Evolutionary conservation across 2,113 vertebrate species (phyloP), one percentile per base, ranked within the genome.

Genomic region (Strigops habroptila): DNA sequence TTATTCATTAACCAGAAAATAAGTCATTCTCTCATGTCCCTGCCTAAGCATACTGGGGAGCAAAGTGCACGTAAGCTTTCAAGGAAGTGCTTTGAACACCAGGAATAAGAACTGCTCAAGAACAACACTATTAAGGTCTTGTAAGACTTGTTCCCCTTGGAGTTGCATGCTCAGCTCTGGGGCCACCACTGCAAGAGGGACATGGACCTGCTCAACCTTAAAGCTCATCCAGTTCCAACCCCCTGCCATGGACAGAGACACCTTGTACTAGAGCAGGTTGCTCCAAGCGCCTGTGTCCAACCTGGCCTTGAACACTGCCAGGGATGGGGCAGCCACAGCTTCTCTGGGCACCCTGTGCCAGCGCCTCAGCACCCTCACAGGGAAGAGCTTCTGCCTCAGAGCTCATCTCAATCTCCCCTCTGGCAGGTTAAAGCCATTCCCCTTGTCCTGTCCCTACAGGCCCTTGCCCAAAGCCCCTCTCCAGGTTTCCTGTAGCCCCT

Each of bases 1-100:
- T 95, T 94, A 96, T n/a, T 83, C 67, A 97, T 97, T 97, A 96
- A 96, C 95, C 41, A 95, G 75, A 68, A 49, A 95, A 87, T 60
- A 52, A 74, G 76, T 91, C 55, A 95, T 88, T 82, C 76, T 91
- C 16, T 67, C 73, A 64, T 28, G 27, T 64, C 19, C 63, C 79
- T 73, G 48, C 18, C 23, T 35, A 53, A 89, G 73, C 48, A 80
- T 15, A 62, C n/a, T 60, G 76, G 17, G 39, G 92, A 92, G 48
- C 88, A 97, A 97, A 97, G 96, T 95, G 91, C 95, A n/a, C 4
- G 41, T 73, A 79, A 89, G 64, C 59, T 81, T 93, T 67, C 73
- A 87, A 75, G 69, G 33, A 71, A 63, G 33, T 33, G 37, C 37
- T 74, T 10, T 64, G 48, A 86, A 46, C 6, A 7, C 33, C 11